phyloP scores from a whole-genome alignment of 2,888 invertebrate species.

The Choreutis nemorana region DNA sequence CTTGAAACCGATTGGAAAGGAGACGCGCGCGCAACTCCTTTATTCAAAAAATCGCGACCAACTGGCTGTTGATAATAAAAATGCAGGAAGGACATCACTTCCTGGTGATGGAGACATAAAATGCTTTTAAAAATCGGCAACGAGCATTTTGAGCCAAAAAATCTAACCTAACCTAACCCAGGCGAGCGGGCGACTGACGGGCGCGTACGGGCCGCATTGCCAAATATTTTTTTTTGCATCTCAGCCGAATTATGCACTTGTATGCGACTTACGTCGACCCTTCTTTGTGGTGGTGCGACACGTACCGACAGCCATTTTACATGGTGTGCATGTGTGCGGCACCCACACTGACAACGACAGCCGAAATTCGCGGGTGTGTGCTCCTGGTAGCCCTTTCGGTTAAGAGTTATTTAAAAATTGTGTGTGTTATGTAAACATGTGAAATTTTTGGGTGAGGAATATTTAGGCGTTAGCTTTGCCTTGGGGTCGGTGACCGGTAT shows the following conservation, averaged over 20 bases:
- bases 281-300: slow-evolving; percentile 65
- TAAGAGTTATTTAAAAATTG: slow-evolving; percentile 52
- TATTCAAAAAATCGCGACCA: slow-evolving; percentile 51
- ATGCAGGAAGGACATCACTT: slow-evolving; percentile 42
- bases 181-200: slow-evolving; percentile 65
- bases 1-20: slow-evolving; percentile 18
- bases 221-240: slow-evolving; percentile 68
- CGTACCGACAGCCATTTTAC: slow-evolving; percentile 61
- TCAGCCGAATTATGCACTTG: slow-evolving; percentile 68
- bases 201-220: slow-evolving; percentile 66
- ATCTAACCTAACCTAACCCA: slow-evolving; percentile 68
- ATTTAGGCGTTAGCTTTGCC: slow-evolving; percentile 59
- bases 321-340: slow-evolving; percentile 42
- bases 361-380: slow-evolving; percentile 52
- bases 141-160: slow-evolving; percentile 66
- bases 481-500: slow-evolving; percentile 50
- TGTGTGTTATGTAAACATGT: slow-evolving; percentile 60
- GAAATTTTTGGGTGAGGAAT: slow-evolving; percentile 48
- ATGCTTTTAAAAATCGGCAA: slow-evolving; percentile 56
- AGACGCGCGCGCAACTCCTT: slow-evolving; percentile 30
- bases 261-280: slow-evolving; percentile 66
- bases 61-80: slow-evolving; percentile 41
- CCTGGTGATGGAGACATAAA: slow-evolving; percentile 43
- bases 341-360: slow-evolving; percentile 38
- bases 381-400: slow-evolving; percentile 39